Evolutionary conservation across 2,797 vertebrate species (phyloP), one percentile per base, ranked within the genome.

Genomic region (Arremon brunneinucha): DNA sequence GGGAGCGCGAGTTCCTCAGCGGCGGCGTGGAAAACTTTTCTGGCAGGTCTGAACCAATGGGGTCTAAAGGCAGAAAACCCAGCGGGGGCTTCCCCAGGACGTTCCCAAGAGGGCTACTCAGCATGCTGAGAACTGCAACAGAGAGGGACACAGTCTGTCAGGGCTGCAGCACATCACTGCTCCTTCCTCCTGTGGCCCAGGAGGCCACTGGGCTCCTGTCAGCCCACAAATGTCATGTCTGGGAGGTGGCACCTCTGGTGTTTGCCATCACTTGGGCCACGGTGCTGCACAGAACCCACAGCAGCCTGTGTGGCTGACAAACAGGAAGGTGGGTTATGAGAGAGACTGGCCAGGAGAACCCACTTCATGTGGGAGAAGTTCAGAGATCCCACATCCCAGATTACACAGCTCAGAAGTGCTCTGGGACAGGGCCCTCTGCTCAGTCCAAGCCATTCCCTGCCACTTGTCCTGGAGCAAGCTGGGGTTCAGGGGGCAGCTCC

Each of bases 1-100:
- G 98, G 65, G 98, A 99, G 52, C 99, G 98, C 43, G 98, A 97
- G 30, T 96, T 98, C 97, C 99, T 98, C 75, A 99, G 98, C 2
- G 98, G 96, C 11, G 99, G 98, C 1, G 98, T 97, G 19, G 99
- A 98, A 93, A 99, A 99, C 97, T 99, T 99, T 76, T 99, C 99
- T 90, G 98, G 95, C 95, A 99, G 98, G 95, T 99, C 99, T 6
- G 98, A 98, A 79, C 99, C 98, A 76, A 98, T 97, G 32, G 98
- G 97, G 83, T 98, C 98, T 46, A 98, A 95, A 14, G 98, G 97
- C 95, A 98, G 97, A 93, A 98, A 98, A 95, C 98, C 98, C 94
- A 99, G 94, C 0, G 99, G 98, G 44, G 98, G 90, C 93, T 99
- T 99, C 18, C 98, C 98, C 84, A 99, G 97, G 87, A 98, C 97